phyloP scores from a whole-genome alignment of 2,888 invertebrate genomes.

The Lasius platythorax region DNA sequence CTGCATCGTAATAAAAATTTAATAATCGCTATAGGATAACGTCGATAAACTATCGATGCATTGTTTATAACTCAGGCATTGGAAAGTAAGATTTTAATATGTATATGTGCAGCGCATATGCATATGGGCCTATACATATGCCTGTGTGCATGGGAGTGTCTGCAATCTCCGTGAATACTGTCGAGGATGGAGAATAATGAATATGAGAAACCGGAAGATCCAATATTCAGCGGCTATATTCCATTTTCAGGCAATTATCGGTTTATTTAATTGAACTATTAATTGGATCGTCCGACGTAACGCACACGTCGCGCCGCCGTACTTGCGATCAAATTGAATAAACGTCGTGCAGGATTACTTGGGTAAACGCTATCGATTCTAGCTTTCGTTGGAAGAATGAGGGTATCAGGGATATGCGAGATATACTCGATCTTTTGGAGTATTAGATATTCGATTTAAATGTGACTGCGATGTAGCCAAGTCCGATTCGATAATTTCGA shows the following conservation, averaged over 20 bases:
- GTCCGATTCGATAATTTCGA: background rate
- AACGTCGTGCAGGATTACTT: conserved; percentile 65
- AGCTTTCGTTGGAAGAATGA: conserved; percentile 58
- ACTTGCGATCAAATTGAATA: conserved; percentile 69
- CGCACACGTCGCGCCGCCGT: conserved; percentile 60
- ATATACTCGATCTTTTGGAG: conserved; percentile 1
- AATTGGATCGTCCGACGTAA: conserved; percentile 77
- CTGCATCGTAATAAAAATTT: background rate
- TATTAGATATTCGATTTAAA: conserved; percentile 22
- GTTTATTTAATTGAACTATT: conserved; percentile 83
- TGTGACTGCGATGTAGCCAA: background rate
- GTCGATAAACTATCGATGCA: conserved; percentile 9
- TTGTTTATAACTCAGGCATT: conserved; percentile 9
- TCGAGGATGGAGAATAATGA: conserved; percentile 68
- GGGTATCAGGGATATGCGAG: conserved; percentile 37
- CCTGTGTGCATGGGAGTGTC: conserved; percentile 1
- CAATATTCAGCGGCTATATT: conserved; percentile 77
- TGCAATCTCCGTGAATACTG: conserved; percentile 38
- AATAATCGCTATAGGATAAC: background rate
- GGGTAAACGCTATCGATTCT: conserved; percentile 57
- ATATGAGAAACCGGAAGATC: conserved; percentile 73
- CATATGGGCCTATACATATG: background rate
- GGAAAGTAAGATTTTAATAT: conserved; percentile 1
- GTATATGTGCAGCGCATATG: background rate
- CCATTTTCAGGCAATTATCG: conserved; percentile 82